Conservation (phyloP, 2,113 vertebrate species). For the Lepisosteus osseus region DNA sequence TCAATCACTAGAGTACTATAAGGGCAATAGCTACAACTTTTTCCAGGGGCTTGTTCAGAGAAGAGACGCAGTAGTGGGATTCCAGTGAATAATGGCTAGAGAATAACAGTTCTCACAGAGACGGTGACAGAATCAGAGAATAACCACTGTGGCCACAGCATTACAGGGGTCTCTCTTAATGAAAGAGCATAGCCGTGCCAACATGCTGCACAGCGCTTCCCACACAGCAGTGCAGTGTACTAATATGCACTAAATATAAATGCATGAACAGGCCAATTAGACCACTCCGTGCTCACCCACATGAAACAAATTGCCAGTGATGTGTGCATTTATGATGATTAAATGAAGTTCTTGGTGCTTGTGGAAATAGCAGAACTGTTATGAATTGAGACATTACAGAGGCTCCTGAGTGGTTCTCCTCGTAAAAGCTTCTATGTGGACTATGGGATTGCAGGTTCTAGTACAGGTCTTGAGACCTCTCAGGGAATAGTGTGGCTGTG, state of each 20-base stretch:
- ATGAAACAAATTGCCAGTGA: conserved; percentile 33
- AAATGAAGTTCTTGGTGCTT: conserved; percentile 21
- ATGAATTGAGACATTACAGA: conserved; percentile 48
- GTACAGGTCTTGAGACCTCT: too few species aligned
- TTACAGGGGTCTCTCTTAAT: conserved; percentile 51
- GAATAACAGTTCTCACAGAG: conserved; percentile 41
- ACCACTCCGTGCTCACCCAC: conserved; percentile 10
- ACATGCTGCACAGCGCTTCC: conserved; percentile 34
- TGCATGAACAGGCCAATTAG: conserved; percentile 40
- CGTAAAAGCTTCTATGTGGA: background rate
- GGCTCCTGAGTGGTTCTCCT: conserved; percentile 50
- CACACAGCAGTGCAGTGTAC: conserved; percentile 24
- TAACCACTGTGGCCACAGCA: conserved; percentile 38
- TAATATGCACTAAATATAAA: conserved; percentile 57
- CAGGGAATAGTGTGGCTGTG: too few species aligned
- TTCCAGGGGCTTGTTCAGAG: background rate
- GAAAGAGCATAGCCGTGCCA: conserved; percentile 44
- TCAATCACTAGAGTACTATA: background rate
- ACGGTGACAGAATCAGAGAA: conserved; percentile 51
- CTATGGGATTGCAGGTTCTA: too few species aligned
- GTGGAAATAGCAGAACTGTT: conserved; percentile 42
- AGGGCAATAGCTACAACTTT: too few species aligned
- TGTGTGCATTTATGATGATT: conserved; percentile 22
- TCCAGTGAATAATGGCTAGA: too few species aligned
- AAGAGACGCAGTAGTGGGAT: background rate